Base-by-base conservation (phyloP, 2,888 invertebrate species). In the Acrocyrtus sp. region DNA sequence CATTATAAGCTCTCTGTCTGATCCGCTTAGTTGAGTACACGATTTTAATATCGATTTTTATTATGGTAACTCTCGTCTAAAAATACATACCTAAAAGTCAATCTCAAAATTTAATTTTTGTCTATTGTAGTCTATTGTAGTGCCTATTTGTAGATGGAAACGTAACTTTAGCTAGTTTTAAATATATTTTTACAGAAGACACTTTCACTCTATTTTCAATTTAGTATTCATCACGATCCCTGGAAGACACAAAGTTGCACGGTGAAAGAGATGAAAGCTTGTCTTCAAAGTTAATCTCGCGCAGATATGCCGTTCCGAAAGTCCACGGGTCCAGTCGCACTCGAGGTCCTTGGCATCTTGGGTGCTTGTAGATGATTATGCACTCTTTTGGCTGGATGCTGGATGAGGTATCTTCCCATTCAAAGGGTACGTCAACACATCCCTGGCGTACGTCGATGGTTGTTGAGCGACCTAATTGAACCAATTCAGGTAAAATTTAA, bases 281-380 rank as follows among this genome's bases (percentile, higher is more conserved):
- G 19, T 76, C 74, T 58, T 76, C 76, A 45, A 76, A 76, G 27
- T 76, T 76, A 39, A 76, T 76, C 56, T 76, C 74, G 12, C 51
- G 17, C 10, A 77, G 47, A 19, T 74, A 29, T 26, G 77, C 77
- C 8, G 72, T 57, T 29, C 77, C 77, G 47, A 69, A 77, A 6
- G 72, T 26, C 27, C 39, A 77, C 0, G 77, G 77, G 50, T 77
- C 74, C n/a, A 77, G 29, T 29, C 77, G 43, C 2, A 77, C 74
- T 24, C 77, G 39, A 8, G 77, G 74, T 24, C 77, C 77, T 53
- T 74, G 63, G 41, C 77, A 77, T 45, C 39, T 24, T 5, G 72
- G 74, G 29, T 77, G 77, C 41, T 77, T 77, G 65, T 72, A 77
- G 43, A 77, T 58, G 6, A 77, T 57, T 8, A 77, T 29, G 39